Base-by-base conservation (phyloP, 2,888 invertebrate genomes). In the Luperina testacea region DNA sequence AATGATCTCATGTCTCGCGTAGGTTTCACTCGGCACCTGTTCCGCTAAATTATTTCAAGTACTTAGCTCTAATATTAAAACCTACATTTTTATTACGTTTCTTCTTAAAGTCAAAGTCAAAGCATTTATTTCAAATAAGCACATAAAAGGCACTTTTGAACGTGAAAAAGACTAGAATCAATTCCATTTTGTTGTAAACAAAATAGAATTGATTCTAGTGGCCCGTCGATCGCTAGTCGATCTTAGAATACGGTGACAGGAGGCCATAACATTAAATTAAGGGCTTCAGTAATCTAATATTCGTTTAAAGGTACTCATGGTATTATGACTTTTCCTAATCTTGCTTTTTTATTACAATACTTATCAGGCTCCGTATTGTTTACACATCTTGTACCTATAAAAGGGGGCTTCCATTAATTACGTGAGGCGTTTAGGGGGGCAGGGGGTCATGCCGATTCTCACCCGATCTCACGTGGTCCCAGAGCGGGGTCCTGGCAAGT, bases 21-120 rank as follows among this genome's bases (percentile, higher is more conserved):
- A 70, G 24, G 32, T 8, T 11, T 71, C 51, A 27, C 42, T 80
- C 57, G 53, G 38, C 73, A 73, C 65, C 75, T 51, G 85, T 48
- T 32, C 15, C 17, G 5, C 42, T 1, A 64, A 48, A 59, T 59
- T 75, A 48, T 75, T 53, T 1, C 0, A 45, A 84, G 38, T 63
- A 84, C 63, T 77, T 63, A 77, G 38, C n/a, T 32, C 15, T 68
- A 53, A 67, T 64, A 73, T 68, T 57, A 76, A 42, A 63, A 61
- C 24, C 27, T 27, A 70, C n/a, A 76, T 73, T 67, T 59, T 63
- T 51, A 69, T 51, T 48, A 24, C 57, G 59, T 59, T 77, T 45
- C 51, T 38, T 24, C 15, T 0, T 20, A 6, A 32, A 32, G 32
- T 32, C 32, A 32, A 32, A 32, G 32, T 32, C 32, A 32, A 32